Evolutionary conservation across 2,113 vertebrate species (phyloP), one percentile per base, ranked within the genome.

Genomic region (Corydoras sp.): DNA sequence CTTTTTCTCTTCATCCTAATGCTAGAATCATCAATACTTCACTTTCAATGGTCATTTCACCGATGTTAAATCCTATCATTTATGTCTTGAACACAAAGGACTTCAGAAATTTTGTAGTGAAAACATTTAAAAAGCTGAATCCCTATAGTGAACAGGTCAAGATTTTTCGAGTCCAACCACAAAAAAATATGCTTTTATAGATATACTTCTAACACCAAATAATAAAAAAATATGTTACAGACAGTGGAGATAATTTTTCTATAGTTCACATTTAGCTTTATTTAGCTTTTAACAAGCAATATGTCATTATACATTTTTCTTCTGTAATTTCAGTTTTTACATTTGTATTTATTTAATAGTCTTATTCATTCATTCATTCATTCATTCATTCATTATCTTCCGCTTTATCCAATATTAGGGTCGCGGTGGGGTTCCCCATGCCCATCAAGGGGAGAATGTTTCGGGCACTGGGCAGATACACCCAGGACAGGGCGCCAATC

Each of bases 21-120:
- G 60, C 53, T 4, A 77, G 68, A 32, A 60, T 79, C 3, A 63
- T 81, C n/a, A 76, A 15, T 32, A 60, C 61, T 35, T 79, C 71
- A 53, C 60, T 78, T 2, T 53, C 78, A 12, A 15, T 29, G 4
- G 48, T 66, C n/a, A 48, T 83, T 67, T 67, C 2, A 9, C 73
- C 51, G 10, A 76, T 59, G 69, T 3, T 71, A 12, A 71, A 71
- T 62, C 69, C 69, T 9, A 62, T 71, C 3, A 71, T 71, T 62
- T 71, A 71, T 43, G 59, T 62, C 11, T 32, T 71, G 9, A 71
- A 62, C 11, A 71, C 69, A 43, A 62, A 62, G 3, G 50, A 71
- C 13, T 62, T 71, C 10, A 71, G 51, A 14, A 14, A 2, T 5
- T 8, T 67, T 51, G n/a, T 55, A 4, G 9, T 67, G 49, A 67